Evolutionary conservation across 2,113 vertebrate genomes (phyloP).

Genomic region (Otus sunia): DNA sequence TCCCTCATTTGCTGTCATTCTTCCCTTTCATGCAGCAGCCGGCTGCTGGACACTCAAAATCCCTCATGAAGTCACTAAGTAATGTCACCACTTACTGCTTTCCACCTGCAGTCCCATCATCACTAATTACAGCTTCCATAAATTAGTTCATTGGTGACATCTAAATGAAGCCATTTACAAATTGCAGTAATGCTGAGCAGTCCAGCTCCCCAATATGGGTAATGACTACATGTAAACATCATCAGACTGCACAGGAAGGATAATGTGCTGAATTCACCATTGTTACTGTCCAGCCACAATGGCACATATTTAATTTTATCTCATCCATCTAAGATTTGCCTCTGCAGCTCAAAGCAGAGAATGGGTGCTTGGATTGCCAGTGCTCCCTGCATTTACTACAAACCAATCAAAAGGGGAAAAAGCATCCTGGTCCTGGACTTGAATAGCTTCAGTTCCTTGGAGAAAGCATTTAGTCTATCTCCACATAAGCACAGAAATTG

Average conservation of each 20-base stretch:
- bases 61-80: constrained; percentile 19
- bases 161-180: constrained; percentile 56
- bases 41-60: neutral
- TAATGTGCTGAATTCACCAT: neutral
- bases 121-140: constrained; percentile 42
- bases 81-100: constrained; percentile 35
- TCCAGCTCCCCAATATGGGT: neutral
- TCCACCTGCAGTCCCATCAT: constrained; percentile 26
- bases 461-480: neutral
- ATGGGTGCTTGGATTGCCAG: neutral
- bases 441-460: neutral
- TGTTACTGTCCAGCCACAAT: neutral
- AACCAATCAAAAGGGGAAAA: neutral
- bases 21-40: neutral
- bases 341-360: neutral
- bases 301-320: neutral
- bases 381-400: neutral
- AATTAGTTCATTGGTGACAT: constrained; percentile 37
- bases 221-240: neutral
- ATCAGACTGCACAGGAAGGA: neutral
- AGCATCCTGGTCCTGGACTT: neutral
- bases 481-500: neutral
- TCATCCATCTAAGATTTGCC: neutral
- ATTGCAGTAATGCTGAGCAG: neutral
- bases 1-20: neutral